phyloP scores from a whole-genome alignment of 2,888 invertebrate species.

The Athalia rosae region DNA sequence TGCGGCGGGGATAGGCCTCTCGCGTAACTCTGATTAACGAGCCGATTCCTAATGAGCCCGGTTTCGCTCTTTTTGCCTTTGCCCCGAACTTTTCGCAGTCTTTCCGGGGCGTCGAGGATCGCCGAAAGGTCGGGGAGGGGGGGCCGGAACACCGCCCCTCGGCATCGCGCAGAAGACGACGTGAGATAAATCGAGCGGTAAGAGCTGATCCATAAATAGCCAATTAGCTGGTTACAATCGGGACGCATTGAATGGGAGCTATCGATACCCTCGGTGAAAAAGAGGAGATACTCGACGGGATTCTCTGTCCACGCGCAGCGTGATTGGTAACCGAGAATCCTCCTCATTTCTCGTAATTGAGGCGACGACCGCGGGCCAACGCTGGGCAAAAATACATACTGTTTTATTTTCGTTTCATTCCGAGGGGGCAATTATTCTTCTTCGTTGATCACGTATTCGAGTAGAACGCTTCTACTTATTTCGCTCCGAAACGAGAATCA shows the following conservation, averaged over 20 bases:
- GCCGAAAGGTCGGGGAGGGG: not conserved
- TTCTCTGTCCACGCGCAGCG: slow-evolving; percentile 12
- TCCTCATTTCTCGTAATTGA: slow-evolving; percentile 22
- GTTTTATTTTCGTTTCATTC: no score
- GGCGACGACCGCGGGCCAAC: not conserved
- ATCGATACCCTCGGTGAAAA: slow-evolving; percentile 34
- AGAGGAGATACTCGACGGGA: not conserved
- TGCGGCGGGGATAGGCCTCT: slow-evolving; percentile 7
- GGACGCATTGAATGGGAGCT: slow-evolving; percentile 41
- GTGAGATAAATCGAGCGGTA: slow-evolving; percentile 46
- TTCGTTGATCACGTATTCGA: no score
- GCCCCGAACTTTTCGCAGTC: not conserved
- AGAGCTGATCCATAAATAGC: slow-evolving; percentile 44
- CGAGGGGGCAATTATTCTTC: not conserved
- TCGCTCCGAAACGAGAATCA: no score
- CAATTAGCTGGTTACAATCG: slow-evolving; percentile 34
- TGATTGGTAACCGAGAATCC: not conserved
- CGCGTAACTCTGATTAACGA: slow-evolving; percentile 47
- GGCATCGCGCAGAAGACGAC: slow-evolving; percentile 9
- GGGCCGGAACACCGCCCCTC: not conserved
- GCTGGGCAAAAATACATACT: not conserved
- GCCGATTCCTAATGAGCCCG: slow-evolving; percentile 45
- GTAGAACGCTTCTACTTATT: no score
- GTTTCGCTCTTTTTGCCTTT: slow-evolving; percentile 25
- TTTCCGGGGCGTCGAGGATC: not conserved